phyloP scores from a whole-genome alignment of 1,140 invertebrate genomes.

The Zaprionus inermis region DNA sequence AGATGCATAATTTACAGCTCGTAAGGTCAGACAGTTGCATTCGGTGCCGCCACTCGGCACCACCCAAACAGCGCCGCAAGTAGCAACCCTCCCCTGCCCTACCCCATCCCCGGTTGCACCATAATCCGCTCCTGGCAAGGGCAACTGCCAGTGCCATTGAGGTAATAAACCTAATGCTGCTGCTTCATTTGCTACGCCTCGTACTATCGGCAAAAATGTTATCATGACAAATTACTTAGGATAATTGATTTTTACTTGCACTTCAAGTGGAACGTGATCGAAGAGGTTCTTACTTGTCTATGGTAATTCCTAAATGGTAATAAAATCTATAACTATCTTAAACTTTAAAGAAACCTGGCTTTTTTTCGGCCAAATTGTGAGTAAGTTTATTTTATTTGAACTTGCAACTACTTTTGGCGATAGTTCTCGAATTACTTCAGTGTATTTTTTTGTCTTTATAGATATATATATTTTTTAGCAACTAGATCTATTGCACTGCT shows the following conservation, averaged over 20 bases:
- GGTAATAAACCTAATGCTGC: conserved; percentile 44
- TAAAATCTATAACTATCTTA: background rate
- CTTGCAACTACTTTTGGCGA: background rate
- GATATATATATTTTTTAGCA: conserved; percentile 10
- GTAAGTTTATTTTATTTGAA: too few species aligned
- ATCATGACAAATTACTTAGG: conserved; percentile 7
- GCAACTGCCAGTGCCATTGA: conserved; percentile 41
- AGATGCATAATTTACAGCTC: conserved; percentile 77
- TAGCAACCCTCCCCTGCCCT: background rate
- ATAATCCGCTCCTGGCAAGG: background rate
- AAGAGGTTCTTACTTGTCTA: background rate
- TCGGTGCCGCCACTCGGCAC: conserved; percentile 56
- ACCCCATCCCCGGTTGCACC: background rate
- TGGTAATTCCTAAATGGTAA: background rate
- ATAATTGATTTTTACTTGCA: background rate
- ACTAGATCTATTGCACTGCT: background rate
- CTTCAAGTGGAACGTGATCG: background rate
- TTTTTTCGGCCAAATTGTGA: too few species aligned
- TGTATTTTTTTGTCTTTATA: background rate
- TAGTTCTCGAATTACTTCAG: background rate
- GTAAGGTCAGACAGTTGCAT: conserved; percentile 80
- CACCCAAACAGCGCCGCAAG: conserved; percentile 18
- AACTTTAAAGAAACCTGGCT: background rate
- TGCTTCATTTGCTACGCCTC: conserved; percentile 10
- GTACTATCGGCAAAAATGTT: conserved; percentile 1